Percentiles rank a stretch among this genome's conserved stretches.
Conservation (phyloP, 2,888 invertebrate genomes). For the Dichetophora obliterata region DNA sequence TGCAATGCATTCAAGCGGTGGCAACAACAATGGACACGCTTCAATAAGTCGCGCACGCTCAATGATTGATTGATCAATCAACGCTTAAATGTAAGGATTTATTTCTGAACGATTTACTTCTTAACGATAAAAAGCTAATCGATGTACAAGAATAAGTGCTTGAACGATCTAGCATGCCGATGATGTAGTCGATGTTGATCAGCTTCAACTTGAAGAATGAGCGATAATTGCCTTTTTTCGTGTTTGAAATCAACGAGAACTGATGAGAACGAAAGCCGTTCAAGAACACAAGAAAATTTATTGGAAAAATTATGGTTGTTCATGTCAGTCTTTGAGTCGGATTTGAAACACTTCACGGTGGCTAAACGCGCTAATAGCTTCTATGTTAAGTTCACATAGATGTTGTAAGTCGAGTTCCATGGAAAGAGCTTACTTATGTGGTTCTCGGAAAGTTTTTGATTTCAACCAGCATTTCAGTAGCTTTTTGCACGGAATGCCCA, state of each 20-base stretch:
- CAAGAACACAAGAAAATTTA: no score
- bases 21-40: constrained; percentile 11
- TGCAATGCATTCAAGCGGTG: no score
- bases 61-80: constrained; percentile 34
- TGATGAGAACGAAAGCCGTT: no score
- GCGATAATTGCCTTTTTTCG: constrained; percentile 19
- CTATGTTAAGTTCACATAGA: no score
- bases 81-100: constrained; percentile 17
- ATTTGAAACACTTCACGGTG: no score
- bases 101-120: not conserved
- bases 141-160: not conserved
- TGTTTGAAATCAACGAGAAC: no score
- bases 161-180: not conserved
- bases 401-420: no score
- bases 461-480: not conserved
- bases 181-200: not conserved
- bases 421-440: no score
- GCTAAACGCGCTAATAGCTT: no score
- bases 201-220: constrained; percentile 6
- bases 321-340: no score
- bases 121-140: not conserved
- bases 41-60: constrained; percentile 13
- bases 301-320: no score
- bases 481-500: not conserved
- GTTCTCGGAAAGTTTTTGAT: no score